Base-by-base conservation (phyloP, 2,888 invertebrate genomes). In the Caenorhabditis auriculariae region DNA sequence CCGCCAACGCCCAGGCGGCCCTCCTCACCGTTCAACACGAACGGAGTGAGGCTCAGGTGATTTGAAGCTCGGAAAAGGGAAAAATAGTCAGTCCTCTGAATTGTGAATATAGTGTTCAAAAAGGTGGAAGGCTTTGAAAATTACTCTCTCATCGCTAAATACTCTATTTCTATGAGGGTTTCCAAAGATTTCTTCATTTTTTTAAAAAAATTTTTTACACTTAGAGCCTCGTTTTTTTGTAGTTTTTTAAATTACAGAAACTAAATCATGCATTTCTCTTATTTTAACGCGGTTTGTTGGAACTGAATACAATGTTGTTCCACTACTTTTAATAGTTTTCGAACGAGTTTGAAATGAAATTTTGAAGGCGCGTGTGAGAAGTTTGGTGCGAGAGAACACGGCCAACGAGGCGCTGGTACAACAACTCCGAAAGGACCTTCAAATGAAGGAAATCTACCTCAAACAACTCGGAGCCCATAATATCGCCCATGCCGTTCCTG, bases 1-100 rank as follows among this genome's bases (percentile, higher is more conserved):
- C 65, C 9, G 70, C 76, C 0, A 58, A 52, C 7, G 41, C 70
- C 38, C 77, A 81, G 50, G 70, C 78, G 3, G 66, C 67, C 29
- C 52, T 74, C 3, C 49, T 74, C 19, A 60, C 69, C 32, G 58
- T 76, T 28, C 75, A 77, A 41, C 78, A 80, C 57, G 81, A 80
- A 48, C 61, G 66, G 47, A 72, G 69, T 54, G 81, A 82, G 44
- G 70, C 72, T 6, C 78, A 76, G 58, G 75, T 75, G 41, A 45
- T n/a, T 39, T 23, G n/a, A n/a, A n/a, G n/a, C n/a, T n/a, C n/a
- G n/a, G n/a, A n/a, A n/a, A n/a, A n/a, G n/a, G n/a, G n/a, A n/a
- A n/a, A n/a, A n/a, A n/a, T n/a, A n/a, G n/a, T n/a, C n/a, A n/a
- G n/a, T n/a, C n/a, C n/a, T n/a, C n/a, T n/a, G n/a, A n/a, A n/a